A percentile compares a stretch with the other conserved stretches of the same genome.
These are phyloP conservation scores for Drosophila quadrilineata DNA, from an alignment of 1,140 invertebrate genomes.

Conservation along the genomic window DNA sequence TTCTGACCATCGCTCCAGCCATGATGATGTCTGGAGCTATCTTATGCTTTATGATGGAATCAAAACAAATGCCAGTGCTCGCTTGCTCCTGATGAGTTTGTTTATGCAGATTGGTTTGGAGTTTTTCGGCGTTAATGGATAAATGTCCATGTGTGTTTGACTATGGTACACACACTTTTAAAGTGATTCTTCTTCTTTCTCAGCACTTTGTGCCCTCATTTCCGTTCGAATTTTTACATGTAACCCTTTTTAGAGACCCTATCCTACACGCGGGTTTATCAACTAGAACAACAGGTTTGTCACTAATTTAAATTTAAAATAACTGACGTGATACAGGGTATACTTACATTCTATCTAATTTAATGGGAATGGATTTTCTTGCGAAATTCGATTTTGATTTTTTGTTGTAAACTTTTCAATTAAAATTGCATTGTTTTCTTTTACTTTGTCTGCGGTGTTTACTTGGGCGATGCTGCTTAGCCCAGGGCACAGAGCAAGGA, in stretches of 20 bases:
- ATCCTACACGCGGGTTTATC: background rate
- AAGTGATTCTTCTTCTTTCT: background rate
- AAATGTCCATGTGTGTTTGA: conserved; percentile 49
- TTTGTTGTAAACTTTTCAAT: conserved; percentile 68
- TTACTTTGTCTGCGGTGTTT: conserved; percentile 71
- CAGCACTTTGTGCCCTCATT: conserved; percentile 10
- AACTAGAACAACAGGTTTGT: background rate
- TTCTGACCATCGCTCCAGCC: conserved; percentile 25
- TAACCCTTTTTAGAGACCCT: conserved; percentile 43
- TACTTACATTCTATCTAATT: too few species aligned
- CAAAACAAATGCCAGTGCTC: conserved; percentile 70
- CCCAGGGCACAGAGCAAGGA: conserved; percentile 19
- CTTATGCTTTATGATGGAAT: conserved; percentile 77
- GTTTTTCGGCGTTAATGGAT: conserved; percentile 75
- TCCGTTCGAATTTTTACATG: conserved; percentile 37
- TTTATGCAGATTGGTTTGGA: conserved; percentile 76
- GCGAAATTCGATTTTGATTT: conserved; percentile 29
- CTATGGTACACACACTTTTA: background rate
- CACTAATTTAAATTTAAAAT: background rate
- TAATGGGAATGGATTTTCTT: conserved; percentile 15
- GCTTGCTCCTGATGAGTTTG: conserved; percentile 62
- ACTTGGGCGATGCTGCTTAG: conserved; percentile 62
- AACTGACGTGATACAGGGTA: too few species aligned
- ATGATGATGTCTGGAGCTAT: conserved; percentile 52
- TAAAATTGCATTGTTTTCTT: conserved; percentile 81